These are phyloP conservation scores for Eospalax fontanierii DNA, from an alignment of 2,797 vertebrate species.

Conservation along the genomic window DNA sequence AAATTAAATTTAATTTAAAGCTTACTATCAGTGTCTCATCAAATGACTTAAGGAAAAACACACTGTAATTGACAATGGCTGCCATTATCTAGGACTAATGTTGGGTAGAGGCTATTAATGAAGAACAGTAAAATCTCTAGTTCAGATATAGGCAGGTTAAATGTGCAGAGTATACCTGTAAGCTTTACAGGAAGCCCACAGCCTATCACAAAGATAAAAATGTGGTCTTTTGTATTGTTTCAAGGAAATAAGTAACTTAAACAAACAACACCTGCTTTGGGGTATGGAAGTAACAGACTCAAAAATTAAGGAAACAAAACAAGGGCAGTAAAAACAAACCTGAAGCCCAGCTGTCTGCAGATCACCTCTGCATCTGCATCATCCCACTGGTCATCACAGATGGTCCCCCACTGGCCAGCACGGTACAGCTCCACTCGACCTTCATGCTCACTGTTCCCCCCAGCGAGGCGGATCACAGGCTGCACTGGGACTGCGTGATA, in stretches of 20 bases:
- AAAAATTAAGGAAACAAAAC: neutral
- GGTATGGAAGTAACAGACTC: neutral
- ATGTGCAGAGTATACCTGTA: fast-evolving
- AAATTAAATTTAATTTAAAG: neutral
- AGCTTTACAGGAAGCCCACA: neutral
- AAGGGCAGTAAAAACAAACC: slow-evolving; percentile 89
- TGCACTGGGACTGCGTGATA: slow-evolving; percentile 80
- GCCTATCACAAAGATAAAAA: neutral
- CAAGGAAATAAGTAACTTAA: neutral
- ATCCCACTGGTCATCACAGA: slow-evolving; percentile 99
- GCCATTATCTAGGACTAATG: neutral
- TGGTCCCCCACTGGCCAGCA: slow-evolving; percentile 96
- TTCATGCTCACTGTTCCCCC: slow-evolving; percentile 90
- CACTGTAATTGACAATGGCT: too few species aligned
- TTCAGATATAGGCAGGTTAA: neutral
- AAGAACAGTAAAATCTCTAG: neutral
- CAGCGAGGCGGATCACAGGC: slow-evolving; percentile 92
- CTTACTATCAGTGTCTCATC: neutral
- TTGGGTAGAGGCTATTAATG: neutral
- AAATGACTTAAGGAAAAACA: neutral
- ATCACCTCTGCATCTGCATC: slow-evolving; percentile 97
- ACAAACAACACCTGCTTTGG: neutral
- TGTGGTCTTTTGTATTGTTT: neutral
- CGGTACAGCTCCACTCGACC: slow-evolving; percentile 96
- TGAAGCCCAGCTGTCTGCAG: slow-evolving; percentile 97